phyloP scores from a whole-genome alignment of 2,113 vertebrate species.

The Promerops cafer region DNA sequence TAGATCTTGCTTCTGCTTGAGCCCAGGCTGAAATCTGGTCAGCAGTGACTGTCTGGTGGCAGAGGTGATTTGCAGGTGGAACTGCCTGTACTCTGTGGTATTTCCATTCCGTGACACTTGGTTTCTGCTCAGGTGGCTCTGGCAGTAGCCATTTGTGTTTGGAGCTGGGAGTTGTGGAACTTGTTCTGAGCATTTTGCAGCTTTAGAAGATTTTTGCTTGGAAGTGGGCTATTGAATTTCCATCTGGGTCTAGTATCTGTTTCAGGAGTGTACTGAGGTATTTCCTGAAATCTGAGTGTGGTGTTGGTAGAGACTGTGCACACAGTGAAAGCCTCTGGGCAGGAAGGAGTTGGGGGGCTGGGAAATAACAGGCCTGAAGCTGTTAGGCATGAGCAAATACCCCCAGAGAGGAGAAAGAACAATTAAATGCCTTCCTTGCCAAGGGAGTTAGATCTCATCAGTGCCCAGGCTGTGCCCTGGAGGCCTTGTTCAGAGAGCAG shows the following conservation, averaged over 20 bases:
- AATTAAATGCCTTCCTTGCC: background rate
- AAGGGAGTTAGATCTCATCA: background rate
- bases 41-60: background rate
- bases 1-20: background rate
- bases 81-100: rapidly evolving
- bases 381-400: background rate
- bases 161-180: background rate
- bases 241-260: background rate
- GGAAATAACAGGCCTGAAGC: background rate
- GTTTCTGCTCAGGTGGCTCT: background rate
- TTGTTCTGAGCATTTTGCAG: background rate
- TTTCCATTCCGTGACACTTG: background rate
- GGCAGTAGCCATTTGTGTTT: background rate
- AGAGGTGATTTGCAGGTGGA: background rate
- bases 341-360: background rate
- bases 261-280: background rate
- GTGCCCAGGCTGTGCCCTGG: background rate
- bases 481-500: background rate
- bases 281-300: background rate
- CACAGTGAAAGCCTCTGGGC: background rate
- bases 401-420: background rate
- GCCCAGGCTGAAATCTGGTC: background rate
- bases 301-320: rapidly evolving
- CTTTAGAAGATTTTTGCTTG: background rate
- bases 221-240: background rate